Conservation (phyloP, 2,113 vertebrate genomes). For the Mystacornis crossleyi region DNA sequence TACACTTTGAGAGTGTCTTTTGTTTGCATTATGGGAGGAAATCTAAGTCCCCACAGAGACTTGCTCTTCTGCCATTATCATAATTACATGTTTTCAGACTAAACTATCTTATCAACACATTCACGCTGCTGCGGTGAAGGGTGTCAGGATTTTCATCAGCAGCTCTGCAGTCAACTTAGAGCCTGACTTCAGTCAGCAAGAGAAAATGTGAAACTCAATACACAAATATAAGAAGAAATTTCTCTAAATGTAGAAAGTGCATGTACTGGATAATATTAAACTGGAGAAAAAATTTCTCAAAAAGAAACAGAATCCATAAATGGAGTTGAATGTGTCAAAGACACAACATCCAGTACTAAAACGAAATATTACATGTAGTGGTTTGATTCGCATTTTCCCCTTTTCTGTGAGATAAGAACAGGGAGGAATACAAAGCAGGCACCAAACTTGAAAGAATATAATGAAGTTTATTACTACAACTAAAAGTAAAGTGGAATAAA, state of each 20-base stretch:
- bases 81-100: constrained; percentile 35
- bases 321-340: fast-evolving
- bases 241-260: background rate
- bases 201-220: background rate
- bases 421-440: no score
- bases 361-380: background rate
- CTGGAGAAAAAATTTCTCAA: background rate
- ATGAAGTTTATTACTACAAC: no score
- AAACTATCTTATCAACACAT: background rate
- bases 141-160: background rate
- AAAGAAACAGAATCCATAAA: background rate
- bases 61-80: constrained; percentile 20
- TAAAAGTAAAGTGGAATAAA: no score
- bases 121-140: background rate
- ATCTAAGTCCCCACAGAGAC: constrained; percentile 9
- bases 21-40: constrained; percentile 25
- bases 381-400: no score
- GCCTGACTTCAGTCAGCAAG: background rate
- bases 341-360: background rate
- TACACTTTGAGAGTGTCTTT: constrained; percentile 21
- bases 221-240: background rate
- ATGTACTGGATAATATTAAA: background rate
- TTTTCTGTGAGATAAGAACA: no score
- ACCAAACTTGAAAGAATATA: no score
- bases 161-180: background rate